phyloP scores from a whole-genome alignment of 2,113 vertebrate genomes.

The Nerophis lumbriciformis region DNA sequence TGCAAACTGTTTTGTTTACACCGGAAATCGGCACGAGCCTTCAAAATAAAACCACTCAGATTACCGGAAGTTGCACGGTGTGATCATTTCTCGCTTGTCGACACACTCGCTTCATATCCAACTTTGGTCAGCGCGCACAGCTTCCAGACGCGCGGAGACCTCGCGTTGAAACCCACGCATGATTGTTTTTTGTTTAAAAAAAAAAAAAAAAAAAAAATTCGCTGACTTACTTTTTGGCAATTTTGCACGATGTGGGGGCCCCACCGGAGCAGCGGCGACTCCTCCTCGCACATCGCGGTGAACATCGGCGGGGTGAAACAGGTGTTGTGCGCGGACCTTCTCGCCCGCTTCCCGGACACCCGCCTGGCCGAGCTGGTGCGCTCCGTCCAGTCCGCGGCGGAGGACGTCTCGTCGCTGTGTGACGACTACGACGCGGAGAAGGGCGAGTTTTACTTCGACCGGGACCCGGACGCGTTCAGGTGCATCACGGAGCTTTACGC shows the following conservation, averaged over 20 bases:
- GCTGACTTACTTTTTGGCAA: background rate
- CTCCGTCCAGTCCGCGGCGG: slow-evolving; percentile 55
- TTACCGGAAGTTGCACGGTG: slow-evolving; percentile 1
- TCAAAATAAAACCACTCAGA: too few species aligned
- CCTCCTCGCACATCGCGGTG: slow-evolving; percentile 76
- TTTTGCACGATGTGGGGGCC: slow-evolving; percentile 70
- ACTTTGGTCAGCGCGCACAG: slow-evolving; percentile 56
- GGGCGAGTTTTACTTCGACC: slow-evolving; percentile 93
- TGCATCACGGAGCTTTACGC: slow-evolving; percentile 90
- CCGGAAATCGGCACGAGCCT: too few species aligned
- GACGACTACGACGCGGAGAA: slow-evolving; percentile 91
- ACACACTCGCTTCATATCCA: slow-evolving; percentile 48
- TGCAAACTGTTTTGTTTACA: too few species aligned
- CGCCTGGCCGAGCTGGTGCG: slow-evolving; percentile 84
- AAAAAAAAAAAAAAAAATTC: too few species aligned
- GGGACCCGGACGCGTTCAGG: slow-evolving; percentile 92
- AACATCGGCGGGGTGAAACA: slow-evolving; percentile 93
- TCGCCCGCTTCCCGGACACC: slow-evolving; percentile 87
- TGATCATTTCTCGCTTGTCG: slow-evolving; percentile 12
- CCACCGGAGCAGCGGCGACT: slow-evolving; percentile 70
- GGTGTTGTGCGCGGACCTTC: slow-evolving; percentile 78
- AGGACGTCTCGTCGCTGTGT: slow-evolving; percentile 75
- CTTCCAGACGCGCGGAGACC: slow-evolving; percentile 35
- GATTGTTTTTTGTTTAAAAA: background rate
- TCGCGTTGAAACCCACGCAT: slow-evolving; percentile 17